These are phyloP conservation scores for Anableps anableps DNA, from an alignment of 2,797 vertebrate genomes.

Conservation along the genomic window DNA sequence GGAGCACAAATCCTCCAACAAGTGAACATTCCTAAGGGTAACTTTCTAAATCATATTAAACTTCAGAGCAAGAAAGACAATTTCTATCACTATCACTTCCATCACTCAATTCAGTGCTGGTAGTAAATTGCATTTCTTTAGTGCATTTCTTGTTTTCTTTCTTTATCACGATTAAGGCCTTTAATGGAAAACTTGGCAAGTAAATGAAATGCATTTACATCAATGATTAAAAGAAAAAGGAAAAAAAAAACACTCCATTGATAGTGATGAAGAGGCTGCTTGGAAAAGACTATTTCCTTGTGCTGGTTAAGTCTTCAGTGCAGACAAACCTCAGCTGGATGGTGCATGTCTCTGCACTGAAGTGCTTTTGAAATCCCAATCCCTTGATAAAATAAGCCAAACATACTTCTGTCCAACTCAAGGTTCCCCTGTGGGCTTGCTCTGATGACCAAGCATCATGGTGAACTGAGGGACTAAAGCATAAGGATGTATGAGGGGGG, in stretches of 20 bases:
- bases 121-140: slow-evolving; percentile 61
- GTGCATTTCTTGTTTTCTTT: slow-evolving; percentile 49
- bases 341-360: slow-evolving; percentile 52
- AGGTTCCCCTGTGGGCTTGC: slow-evolving; percentile 30
- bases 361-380: slow-evolving; percentile 71
- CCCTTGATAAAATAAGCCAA: slow-evolving; percentile 54
- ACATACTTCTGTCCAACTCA: slow-evolving; percentile 59
- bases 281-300: slow-evolving; percentile 44
- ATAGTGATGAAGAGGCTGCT: slow-evolving; percentile 60
- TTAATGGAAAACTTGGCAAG: slow-evolving; percentile 66
- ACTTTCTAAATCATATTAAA: not conserved
- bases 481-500: slow-evolving; percentile 27
- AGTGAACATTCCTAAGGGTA: not conserved
- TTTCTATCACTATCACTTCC: not conserved
- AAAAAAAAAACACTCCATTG: slow-evolving; percentile 42
- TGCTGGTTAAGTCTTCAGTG: slow-evolving; percentile 53
- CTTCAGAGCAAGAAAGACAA: not conserved
- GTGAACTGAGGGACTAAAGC: slow-evolving; percentile 48
- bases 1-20: not conserved
- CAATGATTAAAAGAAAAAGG: slow-evolving; percentile 75
- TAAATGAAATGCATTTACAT: slow-evolving; percentile 64
- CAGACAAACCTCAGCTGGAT: slow-evolving; percentile 63
- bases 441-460: slow-evolving; percentile 54
- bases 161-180: slow-evolving; percentile 63
- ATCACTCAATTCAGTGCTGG: slow-evolving; percentile 10